phyloP scores from a whole-genome alignment of 2,113 vertebrate genomes.

The Charina bottae region DNA sequence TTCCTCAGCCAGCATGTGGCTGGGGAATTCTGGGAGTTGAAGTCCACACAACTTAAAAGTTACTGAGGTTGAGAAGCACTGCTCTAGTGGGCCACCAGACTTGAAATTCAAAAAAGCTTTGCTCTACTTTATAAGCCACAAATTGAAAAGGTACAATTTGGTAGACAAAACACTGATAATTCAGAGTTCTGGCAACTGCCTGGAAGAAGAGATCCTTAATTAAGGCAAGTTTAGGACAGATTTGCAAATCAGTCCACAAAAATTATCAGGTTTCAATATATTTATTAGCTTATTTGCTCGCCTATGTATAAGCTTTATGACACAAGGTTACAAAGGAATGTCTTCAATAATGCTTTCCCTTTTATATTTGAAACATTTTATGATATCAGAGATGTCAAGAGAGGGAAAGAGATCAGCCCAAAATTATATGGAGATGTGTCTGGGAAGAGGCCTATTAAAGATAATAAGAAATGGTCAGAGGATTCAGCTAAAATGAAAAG shows the following conservation, averaged over 20 bases:
- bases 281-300: not conserved
- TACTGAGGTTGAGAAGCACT: not conserved
- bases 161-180: not conserved
- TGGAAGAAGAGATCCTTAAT: not conserved
- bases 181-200: not conserved
- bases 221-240: not conserved
- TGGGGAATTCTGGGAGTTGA: no score
- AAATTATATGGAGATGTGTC: not conserved
- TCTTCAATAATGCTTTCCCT: not conserved
- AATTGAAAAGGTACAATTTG: not conserved
- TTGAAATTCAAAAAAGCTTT: not conserved
- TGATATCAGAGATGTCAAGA: not conserved
- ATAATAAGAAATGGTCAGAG: not conserved
- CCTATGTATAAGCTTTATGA: not conserved
- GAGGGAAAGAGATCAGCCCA: not conserved
- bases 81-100: not conserved
- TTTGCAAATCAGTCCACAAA: not conserved
- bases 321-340: not conserved
- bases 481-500: not conserved
- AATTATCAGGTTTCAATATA: not conserved
- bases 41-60: not conserved
- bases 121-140: not conserved
- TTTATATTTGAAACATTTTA: not conserved
- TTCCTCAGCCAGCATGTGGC: not conserved
- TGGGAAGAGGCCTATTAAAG: not conserved